Evolutionary conservation across 1,140 invertebrate genomes (phyloP).

Genomic region (Catajapyx aquilonaris): DNA sequence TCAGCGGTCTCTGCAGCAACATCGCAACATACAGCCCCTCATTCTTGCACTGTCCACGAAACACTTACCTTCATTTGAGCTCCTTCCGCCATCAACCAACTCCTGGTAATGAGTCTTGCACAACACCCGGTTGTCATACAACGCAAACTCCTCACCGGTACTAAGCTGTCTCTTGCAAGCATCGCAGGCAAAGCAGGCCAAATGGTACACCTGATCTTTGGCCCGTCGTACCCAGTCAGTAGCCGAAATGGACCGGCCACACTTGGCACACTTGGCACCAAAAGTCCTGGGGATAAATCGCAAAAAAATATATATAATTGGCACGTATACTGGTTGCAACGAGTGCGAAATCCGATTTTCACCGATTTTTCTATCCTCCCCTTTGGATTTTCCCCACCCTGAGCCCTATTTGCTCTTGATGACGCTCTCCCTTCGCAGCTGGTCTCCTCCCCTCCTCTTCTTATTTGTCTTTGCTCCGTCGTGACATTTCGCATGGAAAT

Average conservation of each 20-base stretch:
- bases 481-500: no score
- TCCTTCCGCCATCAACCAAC: slow-evolving; percentile 22
- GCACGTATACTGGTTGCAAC: no score
- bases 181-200: slow-evolving; percentile 44
- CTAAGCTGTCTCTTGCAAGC: slow-evolving; percentile 38
- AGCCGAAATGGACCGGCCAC: slow-evolving; percentile 29
- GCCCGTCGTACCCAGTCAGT: slow-evolving; percentile 37
- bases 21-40: no score
- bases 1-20: slow-evolving; percentile 1
- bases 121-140: slow-evolving; percentile 30
- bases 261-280: slow-evolving; percentile 37
- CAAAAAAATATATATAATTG: no score
- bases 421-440: no score
- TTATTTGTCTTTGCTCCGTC: no score
- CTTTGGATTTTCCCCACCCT: no score
- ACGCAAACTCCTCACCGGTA: slow-evolving; percentile 41
- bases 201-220: slow-evolving; percentile 33
- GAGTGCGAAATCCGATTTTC: no score
- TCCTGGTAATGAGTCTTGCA: slow-evolving; percentile 39
- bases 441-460: no score
- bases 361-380: no score
- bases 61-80: slow-evolving; percentile 10
- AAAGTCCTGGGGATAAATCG: slow-evolving; percentile 27
- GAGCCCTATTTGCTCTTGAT: no score
- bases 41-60: background rate